Evolutionary conservation across 2,797 vertebrate species (phyloP).

Genomic region (Hapalemur alaotrensis): DNA sequence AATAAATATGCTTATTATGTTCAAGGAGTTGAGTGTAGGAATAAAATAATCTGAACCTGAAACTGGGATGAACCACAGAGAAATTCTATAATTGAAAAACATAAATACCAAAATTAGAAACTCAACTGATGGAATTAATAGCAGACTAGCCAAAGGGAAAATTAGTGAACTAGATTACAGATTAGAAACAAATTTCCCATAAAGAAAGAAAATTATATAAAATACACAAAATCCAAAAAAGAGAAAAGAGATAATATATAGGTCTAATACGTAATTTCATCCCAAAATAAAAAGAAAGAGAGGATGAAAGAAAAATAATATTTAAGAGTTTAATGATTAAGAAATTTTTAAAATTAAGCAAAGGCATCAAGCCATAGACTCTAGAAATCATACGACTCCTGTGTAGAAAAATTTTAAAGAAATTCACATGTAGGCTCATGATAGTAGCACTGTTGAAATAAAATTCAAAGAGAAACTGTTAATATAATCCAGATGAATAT

Average conservation of each 20-base stretch:
- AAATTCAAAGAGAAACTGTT: background rate
- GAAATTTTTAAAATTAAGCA: background rate
- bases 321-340: background rate
- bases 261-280: background rate
- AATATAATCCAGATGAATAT: background rate
- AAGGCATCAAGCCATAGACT: background rate
- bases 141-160: background rate
- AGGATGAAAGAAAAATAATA: background rate
- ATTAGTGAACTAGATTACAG: background rate
- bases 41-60: background rate
- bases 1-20: background rate
- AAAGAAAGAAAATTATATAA: background rate
- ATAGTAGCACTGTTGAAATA: background rate
- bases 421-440: background rate
- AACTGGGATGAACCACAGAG: background rate
- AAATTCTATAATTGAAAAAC: background rate
- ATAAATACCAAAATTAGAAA: background rate
- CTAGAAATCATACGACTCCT: background rate
- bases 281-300: background rate
- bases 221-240: background rate
- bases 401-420: background rate
- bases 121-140: background rate
- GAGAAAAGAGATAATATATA: background rate
- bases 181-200: background rate
- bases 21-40: background rate